Evolutionary conservation across 2,888 invertebrate species (phyloP), one percentile per base, ranked within the genome.

Genomic region (Heliconius ethilla): DNA sequence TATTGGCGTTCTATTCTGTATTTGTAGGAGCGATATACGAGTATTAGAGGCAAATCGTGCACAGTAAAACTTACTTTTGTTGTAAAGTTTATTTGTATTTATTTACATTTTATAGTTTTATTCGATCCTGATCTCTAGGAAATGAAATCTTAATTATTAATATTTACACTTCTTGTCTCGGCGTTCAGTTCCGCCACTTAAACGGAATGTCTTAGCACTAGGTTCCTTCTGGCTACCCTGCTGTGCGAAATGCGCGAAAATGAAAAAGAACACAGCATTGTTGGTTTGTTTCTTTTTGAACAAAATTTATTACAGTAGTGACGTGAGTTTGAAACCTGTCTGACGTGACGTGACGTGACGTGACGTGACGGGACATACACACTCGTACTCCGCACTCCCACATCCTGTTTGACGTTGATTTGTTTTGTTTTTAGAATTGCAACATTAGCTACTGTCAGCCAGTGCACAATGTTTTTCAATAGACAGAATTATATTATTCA

Each of bases 1-100:
- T 74, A 74, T 74, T 63, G 62, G 74, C 59, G 27, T 74, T 63
- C 74, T 63, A 74, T 63, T 74, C 63, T 9, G 63, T 45, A 33
- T 74, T 74, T 74, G 15, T 29, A n/a, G 72, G n/a, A 72, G 59
- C 72, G 33, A 72, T 72, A 59, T n/a, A n/a, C n/a, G n/a, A n/a
- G n/a, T 72, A 72, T 72, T 55, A 72, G 55, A 72, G 22, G 55
- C 29, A 55, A n/a, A 70, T 25, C 40, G 27, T n/a, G 67, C 33
- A 55, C 29, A 13, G 70, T 22, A 15, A n/a, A 55, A 33, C n/a
- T 59, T 72, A 33, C n/a, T 33, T 55, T 59, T n/a, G 51, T 33
- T 72, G 22, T 33, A 55, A 29, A n/a, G 11, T 13, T 70, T 70
- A 70, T 70, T 70, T 33, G 70, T 55, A 29, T 55, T 29, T 5